These are phyloP conservation scores for Bufo bufo DNA, from an alignment of 2,113 vertebrate species.

Conservation along the genomic window DNA sequence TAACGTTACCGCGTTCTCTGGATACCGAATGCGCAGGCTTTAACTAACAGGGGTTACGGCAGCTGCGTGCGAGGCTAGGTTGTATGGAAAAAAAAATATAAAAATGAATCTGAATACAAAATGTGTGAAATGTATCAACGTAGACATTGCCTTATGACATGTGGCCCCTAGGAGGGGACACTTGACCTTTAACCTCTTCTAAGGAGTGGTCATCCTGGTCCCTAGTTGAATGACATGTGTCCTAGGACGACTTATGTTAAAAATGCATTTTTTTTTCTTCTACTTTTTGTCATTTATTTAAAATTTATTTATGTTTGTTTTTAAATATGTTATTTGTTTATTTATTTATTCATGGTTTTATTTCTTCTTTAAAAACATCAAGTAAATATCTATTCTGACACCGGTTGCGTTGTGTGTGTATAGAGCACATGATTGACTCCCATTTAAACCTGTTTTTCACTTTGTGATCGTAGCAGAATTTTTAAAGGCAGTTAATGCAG, in stretches of 20 bases:
- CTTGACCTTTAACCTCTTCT: not conserved
- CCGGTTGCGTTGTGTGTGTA: not conserved
- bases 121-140: not conserved
- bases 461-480: not conserved
- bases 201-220: not conserved
- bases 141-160: not conserved
- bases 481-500: constrained; percentile 2
- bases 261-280: too few relatives aligned
- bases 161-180: not conserved
- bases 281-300: not conserved
- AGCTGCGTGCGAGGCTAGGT: not conserved
- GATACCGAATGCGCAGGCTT: not conserved
- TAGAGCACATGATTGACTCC: not conserved
- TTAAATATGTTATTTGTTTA: not conserved
- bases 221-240: not conserved
- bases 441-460: constrained; percentile 13
- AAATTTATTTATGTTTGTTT: not conserved
- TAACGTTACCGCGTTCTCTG: not conserved
- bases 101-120: too few relatives aligned
- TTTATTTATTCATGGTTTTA: not conserved
- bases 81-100: not conserved
- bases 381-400: not conserved
- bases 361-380: not conserved
- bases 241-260: not conserved
- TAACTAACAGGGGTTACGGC: not conserved